phyloP scores from a whole-genome alignment of 2,113 vertebrate species.

The Oryzias celebensis region DNA sequence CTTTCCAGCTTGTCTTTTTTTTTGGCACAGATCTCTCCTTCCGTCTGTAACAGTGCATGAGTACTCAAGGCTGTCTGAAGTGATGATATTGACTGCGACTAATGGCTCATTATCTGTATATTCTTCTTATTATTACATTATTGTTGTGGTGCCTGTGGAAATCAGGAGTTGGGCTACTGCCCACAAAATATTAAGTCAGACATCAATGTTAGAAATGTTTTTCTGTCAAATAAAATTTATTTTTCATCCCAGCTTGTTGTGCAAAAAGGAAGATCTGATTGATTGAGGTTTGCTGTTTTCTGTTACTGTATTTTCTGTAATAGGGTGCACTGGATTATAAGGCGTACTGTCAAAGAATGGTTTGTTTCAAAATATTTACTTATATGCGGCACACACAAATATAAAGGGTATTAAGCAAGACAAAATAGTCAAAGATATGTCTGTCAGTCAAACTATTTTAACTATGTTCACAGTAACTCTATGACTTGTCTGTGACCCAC shows the following conservation, averaged over 20 bases:
- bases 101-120: slow-evolving; percentile 73
- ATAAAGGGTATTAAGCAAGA: too few species aligned
- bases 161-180: slow-evolving; percentile 31
- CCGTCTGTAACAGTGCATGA: slow-evolving; percentile 61
- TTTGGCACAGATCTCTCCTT: slow-evolving; percentile 65
- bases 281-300: not conserved
- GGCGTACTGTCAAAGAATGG: too few species aligned
- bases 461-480: too few species aligned
- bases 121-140: slow-evolving; percentile 60
- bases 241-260: not conserved
- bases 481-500: too few species aligned
- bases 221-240: slow-evolving; percentile 18
- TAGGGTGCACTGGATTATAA: too few species aligned
- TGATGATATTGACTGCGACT: slow-evolving; percentile 67
- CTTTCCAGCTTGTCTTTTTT: slow-evolving; percentile 69
- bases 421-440: too few species aligned
- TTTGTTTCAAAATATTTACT: too few species aligned
- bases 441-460: too few species aligned
- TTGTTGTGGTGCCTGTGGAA: slow-evolving; percentile 46
- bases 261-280: not conserved
- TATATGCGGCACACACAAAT: too few species aligned
- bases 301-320: not conserved
- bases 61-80: slow-evolving; percentile 70
- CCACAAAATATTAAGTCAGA: slow-evolving; percentile 24
- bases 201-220: slow-evolving; percentile 19